phyloP scores from a whole-genome alignment of 92 coral and sea anemone species.

The Galaxea fascicularis region DNA sequence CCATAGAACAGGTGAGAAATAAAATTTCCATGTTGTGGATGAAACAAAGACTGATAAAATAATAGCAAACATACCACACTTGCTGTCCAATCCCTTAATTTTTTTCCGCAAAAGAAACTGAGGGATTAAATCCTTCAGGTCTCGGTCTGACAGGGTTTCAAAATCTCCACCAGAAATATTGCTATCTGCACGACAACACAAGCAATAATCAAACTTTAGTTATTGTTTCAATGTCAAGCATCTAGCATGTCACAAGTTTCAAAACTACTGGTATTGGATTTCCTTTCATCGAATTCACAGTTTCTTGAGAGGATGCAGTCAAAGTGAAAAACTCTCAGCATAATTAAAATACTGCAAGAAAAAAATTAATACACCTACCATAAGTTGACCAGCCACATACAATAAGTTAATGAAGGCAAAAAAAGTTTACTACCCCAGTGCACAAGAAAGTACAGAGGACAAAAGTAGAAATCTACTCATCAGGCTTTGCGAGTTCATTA shows the following conservation, averaged over 20 bases:
- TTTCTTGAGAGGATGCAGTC: neutral
- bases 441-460: too few species aligned
- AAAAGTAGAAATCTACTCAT: neutral
- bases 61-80: neutral
- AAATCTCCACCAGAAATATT: neutral
- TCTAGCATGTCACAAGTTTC: slow-evolving; percentile 3
- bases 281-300: slow-evolving; percentile 1
- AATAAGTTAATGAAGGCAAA: neutral
- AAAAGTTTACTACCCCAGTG: neutral
- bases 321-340: slow-evolving; percentile 8
- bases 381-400: neutral
- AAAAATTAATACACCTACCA: neutral
- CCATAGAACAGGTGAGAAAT: neutral
- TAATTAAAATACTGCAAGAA: slow-evolving; percentile 1
- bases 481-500: slow-evolving; percentile 4
- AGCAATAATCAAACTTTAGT: neutral
- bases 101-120: neutral
- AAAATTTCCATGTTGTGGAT: neutral
- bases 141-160: neutral
- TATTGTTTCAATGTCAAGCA: neutral
- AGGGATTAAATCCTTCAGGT: slow-evolving; percentile 4
- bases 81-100: neutral
- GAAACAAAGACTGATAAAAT: neutral
- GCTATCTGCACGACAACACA: neutral
- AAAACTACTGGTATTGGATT: neutral